Conservation (phyloP, 2,113 vertebrate genomes). For the Miniopterus natalensis region DNA sequence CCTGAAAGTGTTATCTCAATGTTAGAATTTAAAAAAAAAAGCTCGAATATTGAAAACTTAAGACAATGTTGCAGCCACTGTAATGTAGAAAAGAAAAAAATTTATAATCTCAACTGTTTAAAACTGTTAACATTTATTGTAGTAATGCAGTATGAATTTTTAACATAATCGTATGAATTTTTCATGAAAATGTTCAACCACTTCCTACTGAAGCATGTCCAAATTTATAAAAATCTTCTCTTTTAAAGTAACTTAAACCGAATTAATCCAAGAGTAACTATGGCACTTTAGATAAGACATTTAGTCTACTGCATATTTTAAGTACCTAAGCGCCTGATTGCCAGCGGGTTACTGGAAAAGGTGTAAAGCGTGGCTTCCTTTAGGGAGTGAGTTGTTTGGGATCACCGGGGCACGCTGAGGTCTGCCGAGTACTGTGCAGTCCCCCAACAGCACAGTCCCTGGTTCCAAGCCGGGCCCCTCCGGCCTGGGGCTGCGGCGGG, state of each 20-base stretch:
- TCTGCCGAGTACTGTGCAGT: conserved; percentile 95
- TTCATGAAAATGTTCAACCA: conserved; percentile 77
- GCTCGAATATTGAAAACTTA: conserved; percentile 76
- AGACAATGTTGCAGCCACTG: conserved; percentile 55
- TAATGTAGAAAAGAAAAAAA: conserved; percentile 81
- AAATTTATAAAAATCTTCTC: conserved; percentile 78
- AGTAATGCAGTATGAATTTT: conserved; percentile 74
- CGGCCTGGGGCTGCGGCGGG: too few species aligned
- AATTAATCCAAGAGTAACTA: conserved; percentile 75
- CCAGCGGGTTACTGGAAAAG: conserved; percentile 66
- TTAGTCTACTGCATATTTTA: conserved; percentile 74
- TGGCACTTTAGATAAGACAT: conserved; percentile 83
- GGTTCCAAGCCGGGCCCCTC: conserved; percentile 89
- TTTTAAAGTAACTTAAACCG: conserved; percentile 76
- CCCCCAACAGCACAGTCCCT: conserved; percentile 97
- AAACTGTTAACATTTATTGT: conserved; percentile 82
- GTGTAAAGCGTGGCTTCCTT: conserved; percentile 40
- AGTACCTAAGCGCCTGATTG: conserved; percentile 61
- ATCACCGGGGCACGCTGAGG: conserved; percentile 98
- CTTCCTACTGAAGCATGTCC: conserved; percentile 79
- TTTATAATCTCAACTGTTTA: conserved; percentile 77
- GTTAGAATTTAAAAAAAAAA: conserved; percentile 72
- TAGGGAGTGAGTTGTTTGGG: conserved; percentile 96
- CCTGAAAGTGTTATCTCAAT: conserved; percentile 25
- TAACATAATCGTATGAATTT: conserved; percentile 70